Percentiles rank a stretch among this genome's conserved stretches.
These are phyloP conservation scores for Perodicticus potto DNA, from an alignment of 2,797 vertebrate genomes.

Conservation along the genomic window DNA sequence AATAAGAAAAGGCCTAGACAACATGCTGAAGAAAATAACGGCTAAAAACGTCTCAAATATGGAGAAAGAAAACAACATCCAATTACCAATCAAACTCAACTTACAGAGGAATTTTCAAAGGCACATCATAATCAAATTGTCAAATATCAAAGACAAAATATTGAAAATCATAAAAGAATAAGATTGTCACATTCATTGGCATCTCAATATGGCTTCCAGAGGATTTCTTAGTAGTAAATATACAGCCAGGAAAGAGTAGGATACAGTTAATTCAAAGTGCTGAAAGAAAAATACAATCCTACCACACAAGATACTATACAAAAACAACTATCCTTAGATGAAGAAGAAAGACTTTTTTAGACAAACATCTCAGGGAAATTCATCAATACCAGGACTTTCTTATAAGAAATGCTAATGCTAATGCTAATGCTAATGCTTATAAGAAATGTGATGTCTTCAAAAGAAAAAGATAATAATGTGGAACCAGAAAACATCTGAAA, in stretches of 20 bases:
- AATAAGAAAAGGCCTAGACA: not conserved
- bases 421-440: too few relatives aligned
- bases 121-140: not conserved
- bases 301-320: not conserved
- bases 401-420: not conserved
- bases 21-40: not conserved
- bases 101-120: not conserved
- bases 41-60: not conserved
- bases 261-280: not conserved
- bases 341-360: not conserved
- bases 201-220: not conserved
- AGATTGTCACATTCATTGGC: not conserved
- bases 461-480: not conserved
- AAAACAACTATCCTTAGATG: not conserved
- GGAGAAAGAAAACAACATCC: not conserved
- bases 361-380: not conserved
- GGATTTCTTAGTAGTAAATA: not conserved
- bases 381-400: not conserved
- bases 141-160: not conserved
- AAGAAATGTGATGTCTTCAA: not conserved
- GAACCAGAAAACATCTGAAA: not conserved
- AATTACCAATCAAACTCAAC: not conserved
- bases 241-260: not conserved
- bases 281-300: not conserved
- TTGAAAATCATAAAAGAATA: not conserved